Percentiles rank a stretch among this genome's conserved stretches.
These are phyloP conservation scores for Gasterosteus aculeatus DNA, from an alignment of 2,113 vertebrate genomes.

Conservation along the genomic window DNA sequence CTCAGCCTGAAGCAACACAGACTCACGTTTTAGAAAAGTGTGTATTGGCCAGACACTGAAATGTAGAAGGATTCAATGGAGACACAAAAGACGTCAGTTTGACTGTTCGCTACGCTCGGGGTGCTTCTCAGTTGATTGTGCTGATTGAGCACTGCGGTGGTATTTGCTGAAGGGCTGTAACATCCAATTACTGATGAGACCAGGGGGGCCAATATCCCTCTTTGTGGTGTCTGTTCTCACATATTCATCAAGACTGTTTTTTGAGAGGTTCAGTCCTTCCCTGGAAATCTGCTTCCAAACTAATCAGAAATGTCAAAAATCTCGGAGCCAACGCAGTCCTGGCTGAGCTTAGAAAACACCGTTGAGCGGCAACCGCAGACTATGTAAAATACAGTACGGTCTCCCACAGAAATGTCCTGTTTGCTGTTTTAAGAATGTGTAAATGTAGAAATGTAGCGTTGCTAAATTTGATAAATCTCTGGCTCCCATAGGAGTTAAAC, in stretches of 20 bases:
- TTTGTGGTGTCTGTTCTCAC: conserved; percentile 68
- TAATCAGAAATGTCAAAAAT: conserved; percentile 71
- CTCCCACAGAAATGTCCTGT: conserved; percentile 78
- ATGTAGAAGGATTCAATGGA: conserved; percentile 7
- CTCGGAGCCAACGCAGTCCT: conserved; percentile 50
- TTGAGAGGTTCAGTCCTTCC: conserved; percentile 54
- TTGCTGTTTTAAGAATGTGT: conserved; percentile 78
- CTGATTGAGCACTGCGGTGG: conserved; percentile 25
- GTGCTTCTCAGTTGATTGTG: conserved; percentile 33
- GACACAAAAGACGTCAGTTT: conserved; percentile 21
- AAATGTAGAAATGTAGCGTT: conserved; percentile 75
- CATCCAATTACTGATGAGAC: conserved; percentile 55
- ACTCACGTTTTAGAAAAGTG: conserved; percentile 13
- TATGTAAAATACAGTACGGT: conserved; percentile 76
- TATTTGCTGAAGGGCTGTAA: conserved; percentile 44
- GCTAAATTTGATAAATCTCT: conserved; percentile 77
- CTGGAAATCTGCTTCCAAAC: conserved; percentile 63
- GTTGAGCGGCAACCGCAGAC: conserved; percentile 72
- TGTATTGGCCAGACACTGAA: neutral
- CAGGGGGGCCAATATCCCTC: conserved; percentile 47
- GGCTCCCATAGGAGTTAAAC: conserved; percentile 62
- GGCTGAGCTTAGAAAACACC: conserved; percentile 67
- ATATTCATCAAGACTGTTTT: conserved; percentile 59
- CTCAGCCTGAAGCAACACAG: conserved; percentile 12
- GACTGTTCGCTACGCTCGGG: conserved; percentile 32